phyloP scores from a whole-genome alignment of 2,113 vertebrate genomes.

The Puntigrus tetrazona region DNA sequence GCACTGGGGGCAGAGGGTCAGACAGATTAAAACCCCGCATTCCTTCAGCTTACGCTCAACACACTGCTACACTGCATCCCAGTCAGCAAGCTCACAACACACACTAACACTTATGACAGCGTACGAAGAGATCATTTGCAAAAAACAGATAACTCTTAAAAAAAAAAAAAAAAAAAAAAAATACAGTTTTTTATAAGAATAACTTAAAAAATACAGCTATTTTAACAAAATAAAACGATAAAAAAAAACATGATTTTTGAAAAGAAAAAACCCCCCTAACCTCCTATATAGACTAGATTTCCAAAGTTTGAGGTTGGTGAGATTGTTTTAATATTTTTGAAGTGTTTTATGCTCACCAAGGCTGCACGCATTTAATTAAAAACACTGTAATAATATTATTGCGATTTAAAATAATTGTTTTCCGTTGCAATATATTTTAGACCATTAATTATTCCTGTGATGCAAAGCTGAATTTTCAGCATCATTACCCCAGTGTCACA shows the following conservation, averaged over 20 bases:
- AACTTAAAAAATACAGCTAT: too few relatives aligned
- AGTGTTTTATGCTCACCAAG: not conserved
- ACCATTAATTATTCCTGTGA: not conserved
- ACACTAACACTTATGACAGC: not conserved
- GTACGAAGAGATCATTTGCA: too few relatives aligned
- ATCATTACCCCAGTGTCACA: not conserved
- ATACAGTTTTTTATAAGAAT: too few relatives aligned
- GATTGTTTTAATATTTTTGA: not conserved
- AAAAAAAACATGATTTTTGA: too few relatives aligned
- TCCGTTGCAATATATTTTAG: not conserved
- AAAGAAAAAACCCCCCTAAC: too few relatives aligned
- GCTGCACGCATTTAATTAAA: not conserved
- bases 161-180: too few relatives aligned
- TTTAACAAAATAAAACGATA: too few relatives aligned
- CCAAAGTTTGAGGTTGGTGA: not conserved
- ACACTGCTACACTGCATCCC: not conserved
- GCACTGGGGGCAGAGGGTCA: not conserved
- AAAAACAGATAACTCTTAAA: too few relatives aligned
- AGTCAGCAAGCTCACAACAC: not conserved
- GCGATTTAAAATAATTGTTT: not conserved
- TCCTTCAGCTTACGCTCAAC: not conserved
- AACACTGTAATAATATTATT: not conserved
- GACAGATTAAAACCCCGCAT: conserved; percentile 10
- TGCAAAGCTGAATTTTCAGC: not conserved
- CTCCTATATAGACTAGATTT: not conserved